These are phyloP conservation scores for Aramus guarauna DNA, from an alignment of 2,113 vertebrate genomes.

Conservation along the genomic window DNA sequence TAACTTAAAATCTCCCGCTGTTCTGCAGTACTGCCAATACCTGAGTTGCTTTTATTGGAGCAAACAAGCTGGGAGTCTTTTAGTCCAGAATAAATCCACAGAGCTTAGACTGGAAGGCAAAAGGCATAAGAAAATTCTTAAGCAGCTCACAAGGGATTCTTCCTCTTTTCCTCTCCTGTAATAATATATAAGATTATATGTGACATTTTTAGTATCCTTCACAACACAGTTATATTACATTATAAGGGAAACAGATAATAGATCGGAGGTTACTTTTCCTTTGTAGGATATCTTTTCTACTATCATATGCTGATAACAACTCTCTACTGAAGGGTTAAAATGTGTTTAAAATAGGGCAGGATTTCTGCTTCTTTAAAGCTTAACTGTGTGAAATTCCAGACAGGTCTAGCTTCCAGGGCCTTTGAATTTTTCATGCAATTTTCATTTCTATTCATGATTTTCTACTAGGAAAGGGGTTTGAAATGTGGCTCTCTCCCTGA, in stretches of 20 bases:
- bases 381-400: background rate
- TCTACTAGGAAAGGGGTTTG: background rate
- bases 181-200: background rate
- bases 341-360: background rate
- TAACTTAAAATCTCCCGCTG: background rate
- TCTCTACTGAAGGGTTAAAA: background rate
- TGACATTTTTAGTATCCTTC: background rate
- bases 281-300: background rate
- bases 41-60: background rate
- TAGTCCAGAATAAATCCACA: background rate
- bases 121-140: background rate
- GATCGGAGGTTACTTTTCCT: background rate
- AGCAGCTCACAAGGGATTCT: background rate
- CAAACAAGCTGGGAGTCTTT: background rate
- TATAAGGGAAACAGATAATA: background rate
- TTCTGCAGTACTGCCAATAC: background rate
- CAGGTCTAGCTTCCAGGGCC: background rate
- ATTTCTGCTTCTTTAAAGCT: background rate
- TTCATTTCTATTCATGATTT: conserved; percentile 9
- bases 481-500: background rate
- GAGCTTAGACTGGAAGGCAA: background rate
- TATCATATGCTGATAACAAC: background rate
- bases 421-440: conserved; percentile 38
- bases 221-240: background rate
- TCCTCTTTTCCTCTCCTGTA: background rate